phyloP scores from a whole-genome alignment of 2,888 invertebrate species.

The Scrobipalpa atriplicella region DNA sequence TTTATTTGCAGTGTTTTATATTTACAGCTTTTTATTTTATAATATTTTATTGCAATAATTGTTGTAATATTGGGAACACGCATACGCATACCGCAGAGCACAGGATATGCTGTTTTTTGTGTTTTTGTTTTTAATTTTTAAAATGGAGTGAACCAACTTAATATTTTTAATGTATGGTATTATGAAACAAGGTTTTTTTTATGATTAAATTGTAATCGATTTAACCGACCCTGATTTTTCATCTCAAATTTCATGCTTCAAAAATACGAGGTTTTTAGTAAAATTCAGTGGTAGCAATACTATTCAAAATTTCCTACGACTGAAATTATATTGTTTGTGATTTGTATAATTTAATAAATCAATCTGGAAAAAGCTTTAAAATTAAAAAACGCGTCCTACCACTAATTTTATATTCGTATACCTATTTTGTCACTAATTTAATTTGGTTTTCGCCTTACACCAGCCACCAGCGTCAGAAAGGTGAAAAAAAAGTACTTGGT shows the following conservation, averaged over 20 bases:
- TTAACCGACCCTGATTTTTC: neutral
- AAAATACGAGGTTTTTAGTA: constrained; percentile 30
- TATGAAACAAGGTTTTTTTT: too few species aligned
- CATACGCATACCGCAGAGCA: constrained; percentile 41
- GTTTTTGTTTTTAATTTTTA: constrained; percentile 28
- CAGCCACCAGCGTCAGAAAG: neutral
- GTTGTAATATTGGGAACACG: constrained; percentile 33
- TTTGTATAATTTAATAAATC: neutral
- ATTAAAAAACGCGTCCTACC: constrained; percentile 17
- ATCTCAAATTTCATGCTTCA: constrained; percentile 56
- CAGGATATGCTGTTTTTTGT: constrained; percentile 32
- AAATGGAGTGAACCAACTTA: too few species aligned
- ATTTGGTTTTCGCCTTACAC: constrained; percentile 8
- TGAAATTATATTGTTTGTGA: neutral
- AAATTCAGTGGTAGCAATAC: constrained; percentile 33
- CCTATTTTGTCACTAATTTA: constrained; percentile 26
- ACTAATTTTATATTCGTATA: constrained; percentile 30
- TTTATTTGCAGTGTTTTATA: constrained; percentile 38
- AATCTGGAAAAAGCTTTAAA: neutral
- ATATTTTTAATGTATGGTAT: too few species aligned
- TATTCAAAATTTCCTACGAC: neutral
- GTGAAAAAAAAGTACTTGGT: neutral
- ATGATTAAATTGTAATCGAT: neutral
- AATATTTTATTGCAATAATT: constrained; percentile 33
- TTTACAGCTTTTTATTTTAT: constrained; percentile 36